These are phyloP conservation scores for Caenorhabditis briggsae DNA, from an alignment of 1,140 invertebrate genomes.

Conservation along the genomic window DNA sequence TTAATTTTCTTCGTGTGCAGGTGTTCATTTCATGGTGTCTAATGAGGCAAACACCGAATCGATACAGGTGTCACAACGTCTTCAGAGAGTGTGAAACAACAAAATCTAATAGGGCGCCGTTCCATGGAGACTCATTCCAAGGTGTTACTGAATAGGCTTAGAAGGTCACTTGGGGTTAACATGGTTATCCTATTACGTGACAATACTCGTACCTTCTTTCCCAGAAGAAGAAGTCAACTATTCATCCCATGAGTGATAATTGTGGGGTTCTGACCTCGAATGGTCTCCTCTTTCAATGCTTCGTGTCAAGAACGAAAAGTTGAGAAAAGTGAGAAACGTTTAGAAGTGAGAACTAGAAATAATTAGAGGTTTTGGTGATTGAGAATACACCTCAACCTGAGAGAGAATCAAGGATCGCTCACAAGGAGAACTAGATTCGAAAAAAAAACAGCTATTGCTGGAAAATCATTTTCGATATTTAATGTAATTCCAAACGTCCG, in stretches of 20 bases:
- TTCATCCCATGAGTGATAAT: not conserved
- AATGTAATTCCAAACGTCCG: no score
- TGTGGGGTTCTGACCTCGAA: not conserved
- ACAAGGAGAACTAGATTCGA: no score
- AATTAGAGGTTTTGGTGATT: constrained; percentile 22
- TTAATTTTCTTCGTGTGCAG: constrained; percentile 11
- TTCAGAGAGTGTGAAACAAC: not conserved
- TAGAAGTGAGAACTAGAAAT: constrained; percentile 20
- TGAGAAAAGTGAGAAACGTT: constrained; percentile 21
- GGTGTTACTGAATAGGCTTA: no score
- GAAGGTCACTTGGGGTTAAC: no score
- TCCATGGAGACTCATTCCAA: not conserved
- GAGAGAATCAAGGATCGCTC: not conserved
- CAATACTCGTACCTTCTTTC: not conserved
- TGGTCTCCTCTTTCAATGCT: not conserved
- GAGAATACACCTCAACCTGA: not conserved
- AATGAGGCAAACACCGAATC: constrained; percentile 15
- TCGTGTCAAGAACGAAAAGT: constrained; percentile 30
- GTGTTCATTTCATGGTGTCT: constrained; percentile 8
- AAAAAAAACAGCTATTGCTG: no score
- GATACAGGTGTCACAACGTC: constrained; percentile 41
- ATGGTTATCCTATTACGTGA: no score
- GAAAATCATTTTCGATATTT: no score
- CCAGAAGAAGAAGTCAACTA: not conserved
- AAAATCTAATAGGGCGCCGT: not conserved